Evolutionary conservation across 2,888 invertebrate genomes (phyloP).

Genomic region (Uropetala carovei): DNA sequence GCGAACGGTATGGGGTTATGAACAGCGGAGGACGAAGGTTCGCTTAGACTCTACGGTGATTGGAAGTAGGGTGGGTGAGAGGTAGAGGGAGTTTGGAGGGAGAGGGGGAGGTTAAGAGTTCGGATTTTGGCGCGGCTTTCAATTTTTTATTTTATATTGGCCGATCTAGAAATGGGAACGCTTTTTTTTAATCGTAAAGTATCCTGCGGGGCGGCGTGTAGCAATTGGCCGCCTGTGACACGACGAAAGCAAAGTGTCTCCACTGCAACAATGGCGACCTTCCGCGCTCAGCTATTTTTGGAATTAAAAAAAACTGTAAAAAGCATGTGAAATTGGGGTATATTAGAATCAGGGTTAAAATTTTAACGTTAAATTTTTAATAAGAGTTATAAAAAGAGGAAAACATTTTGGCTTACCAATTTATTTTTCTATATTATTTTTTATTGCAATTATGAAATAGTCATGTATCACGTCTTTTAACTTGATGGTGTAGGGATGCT

Average conservation of each 20-base stretch:
- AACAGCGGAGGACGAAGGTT: not conserved
- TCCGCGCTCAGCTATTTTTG: not conserved
- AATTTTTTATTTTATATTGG: not conserved
- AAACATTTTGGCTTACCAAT: no score
- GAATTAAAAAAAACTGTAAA: not conserved
- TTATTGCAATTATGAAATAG: no score
- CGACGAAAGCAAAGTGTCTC: not conserved
- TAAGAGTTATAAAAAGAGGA: no score
- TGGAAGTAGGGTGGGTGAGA: not conserved
- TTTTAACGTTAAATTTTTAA: no score
- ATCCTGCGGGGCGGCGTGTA: not conserved
- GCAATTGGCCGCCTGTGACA: not conserved
- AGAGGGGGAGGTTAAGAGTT: not conserved
- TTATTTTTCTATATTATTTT: no score
- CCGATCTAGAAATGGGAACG: not conserved
- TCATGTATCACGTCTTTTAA: no score
- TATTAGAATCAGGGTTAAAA: no score
- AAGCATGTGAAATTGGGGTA: not conserved
- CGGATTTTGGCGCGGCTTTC: not conserved
- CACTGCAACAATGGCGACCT: not conserved
- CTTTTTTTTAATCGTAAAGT: not conserved
- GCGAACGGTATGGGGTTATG: not conserved
- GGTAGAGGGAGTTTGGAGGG: not conserved
- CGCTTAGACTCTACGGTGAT: no score
- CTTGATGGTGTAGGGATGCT: no score